Evolutionary conservation across 2,888 invertebrate species (phyloP).

Genomic region (Trichopoda pennipes): DNA sequence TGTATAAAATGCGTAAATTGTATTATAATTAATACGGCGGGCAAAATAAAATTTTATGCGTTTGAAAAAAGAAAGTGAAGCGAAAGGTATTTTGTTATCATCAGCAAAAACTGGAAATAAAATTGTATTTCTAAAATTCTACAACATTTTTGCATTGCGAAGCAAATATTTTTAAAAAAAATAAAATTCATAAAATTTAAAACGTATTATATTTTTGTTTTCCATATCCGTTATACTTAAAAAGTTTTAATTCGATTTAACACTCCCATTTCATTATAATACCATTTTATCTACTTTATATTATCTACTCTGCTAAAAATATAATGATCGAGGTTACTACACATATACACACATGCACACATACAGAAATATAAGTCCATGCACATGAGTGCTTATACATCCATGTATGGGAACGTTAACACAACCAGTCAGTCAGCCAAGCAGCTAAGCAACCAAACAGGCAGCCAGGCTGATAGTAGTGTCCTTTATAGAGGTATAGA

Average conservation of each 20-base stretch:
- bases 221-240: not conserved
- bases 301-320: conserved; percentile 2
- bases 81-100: not conserved
- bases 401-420: not conserved
- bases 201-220: too few relatives aligned
- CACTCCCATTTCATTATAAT: not conserved
- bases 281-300: too few relatives aligned
- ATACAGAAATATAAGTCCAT: not conserved
- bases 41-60: not conserved
- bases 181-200: too few relatives aligned
- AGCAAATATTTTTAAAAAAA: too few relatives aligned
- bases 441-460: not conserved
- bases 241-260: conserved; percentile 6
- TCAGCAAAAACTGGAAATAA: too few relatives aligned
- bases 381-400: not conserved
- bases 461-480: conserved; percentile 25
- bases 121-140: too few relatives aligned
- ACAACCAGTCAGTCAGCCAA: conserved; percentile 20
- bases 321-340: conserved; percentile 16
- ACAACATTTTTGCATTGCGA: too few relatives aligned
- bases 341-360: not conserved
- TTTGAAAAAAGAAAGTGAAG: not conserved
- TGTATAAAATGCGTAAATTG: not conserved
- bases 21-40: not conserved
- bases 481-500: too few relatives aligned